Percentiles rank a stretch among this genome's conserved stretches.
These are phyloP conservation scores for Diadophis punctatus DNA, from an alignment of 2,113 vertebrate species.

Conservation along the genomic window DNA sequence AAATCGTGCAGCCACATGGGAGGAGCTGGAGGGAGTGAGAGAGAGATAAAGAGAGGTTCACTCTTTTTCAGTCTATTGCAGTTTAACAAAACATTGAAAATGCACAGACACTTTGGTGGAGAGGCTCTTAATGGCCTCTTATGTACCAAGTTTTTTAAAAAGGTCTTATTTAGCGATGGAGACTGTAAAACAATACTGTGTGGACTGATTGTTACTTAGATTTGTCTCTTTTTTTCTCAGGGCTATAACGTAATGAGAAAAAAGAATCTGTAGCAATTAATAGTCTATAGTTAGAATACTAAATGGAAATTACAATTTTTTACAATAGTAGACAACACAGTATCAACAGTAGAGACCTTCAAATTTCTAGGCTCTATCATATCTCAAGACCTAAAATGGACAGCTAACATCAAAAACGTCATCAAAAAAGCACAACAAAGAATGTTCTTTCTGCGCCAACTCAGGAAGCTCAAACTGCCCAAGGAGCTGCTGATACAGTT, in stretches of 20 bases:
- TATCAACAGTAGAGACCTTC: no score
- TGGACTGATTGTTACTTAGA: slow-evolving; percentile 18
- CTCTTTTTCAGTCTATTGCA: slow-evolving; percentile 21
- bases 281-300: neutral
- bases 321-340: no score
- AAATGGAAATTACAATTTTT: neutral
- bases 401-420: no score
- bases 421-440: no score
- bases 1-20: neutral
- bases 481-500: no score
- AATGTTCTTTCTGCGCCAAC: no score
- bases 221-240: neutral
- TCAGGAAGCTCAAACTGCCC: no score
- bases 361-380: no score
- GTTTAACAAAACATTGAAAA: rapidly evolving
- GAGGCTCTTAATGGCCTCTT: slow-evolving; percentile 16
- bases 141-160: rapidly evolving
- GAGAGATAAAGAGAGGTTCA: neutral
- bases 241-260: slow-evolving; percentile 25
- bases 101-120: slow-evolving; percentile 16
- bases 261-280: slow-evolving; percentile 30
- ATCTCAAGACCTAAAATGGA: no score
- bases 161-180: slow-evolving; percentile 33
- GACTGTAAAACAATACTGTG: neutral
- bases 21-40: neutral